phyloP scores from a whole-genome alignment of 2,888 invertebrate genomes.

The Drosophila siamana region DNA sequence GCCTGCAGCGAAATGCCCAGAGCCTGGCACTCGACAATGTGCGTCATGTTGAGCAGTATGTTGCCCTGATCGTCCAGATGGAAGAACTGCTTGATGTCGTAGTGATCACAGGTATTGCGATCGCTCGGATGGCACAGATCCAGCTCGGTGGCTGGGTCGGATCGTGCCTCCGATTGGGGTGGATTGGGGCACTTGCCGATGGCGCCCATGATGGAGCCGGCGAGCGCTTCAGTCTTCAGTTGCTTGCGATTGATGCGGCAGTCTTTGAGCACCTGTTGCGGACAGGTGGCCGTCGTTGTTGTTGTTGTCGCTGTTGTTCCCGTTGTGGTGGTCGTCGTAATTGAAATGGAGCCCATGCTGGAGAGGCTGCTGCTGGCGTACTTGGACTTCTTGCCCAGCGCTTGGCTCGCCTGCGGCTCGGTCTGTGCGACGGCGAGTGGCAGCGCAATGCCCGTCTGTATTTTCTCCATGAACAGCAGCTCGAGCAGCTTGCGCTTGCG shows the following conservation, averaged over 20 bases:
- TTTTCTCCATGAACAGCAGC: constrained; percentile 72
- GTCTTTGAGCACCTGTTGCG: constrained; percentile 75
- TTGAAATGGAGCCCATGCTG: constrained; percentile 33
- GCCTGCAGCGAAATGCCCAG: constrained; percentile 68
- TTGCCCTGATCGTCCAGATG: constrained; percentile 85
- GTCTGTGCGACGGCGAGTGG: constrained; percentile 32
- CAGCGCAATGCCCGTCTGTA: constrained; percentile 73
- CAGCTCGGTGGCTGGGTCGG: constrained; percentile 1
- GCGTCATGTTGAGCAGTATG: constrained; percentile 83
- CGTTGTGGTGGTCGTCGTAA: not conserved
- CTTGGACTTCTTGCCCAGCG: constrained; percentile 66
- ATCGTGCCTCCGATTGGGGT: not conserved
- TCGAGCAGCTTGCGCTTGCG: constrained; percentile 71
- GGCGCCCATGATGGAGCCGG: constrained; percentile 84
- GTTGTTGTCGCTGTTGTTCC: not conserved
- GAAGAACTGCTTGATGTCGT: constrained; percentile 84
- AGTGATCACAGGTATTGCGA: constrained; percentile 80
- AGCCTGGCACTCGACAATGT: constrained; percentile 82
- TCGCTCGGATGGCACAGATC: constrained; percentile 68
- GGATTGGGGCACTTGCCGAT: constrained; percentile 80
- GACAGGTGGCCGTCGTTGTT: constrained; percentile 48
- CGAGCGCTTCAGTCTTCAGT: constrained; percentile 82
- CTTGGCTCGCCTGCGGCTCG: not conserved
- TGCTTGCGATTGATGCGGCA: constrained; percentile 77
- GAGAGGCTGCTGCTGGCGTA: constrained; percentile 53